These are phyloP conservation scores for Caenorhabditis remanei DNA, from an alignment of 1,140 invertebrate genomes.

Conservation along the genomic window DNA sequence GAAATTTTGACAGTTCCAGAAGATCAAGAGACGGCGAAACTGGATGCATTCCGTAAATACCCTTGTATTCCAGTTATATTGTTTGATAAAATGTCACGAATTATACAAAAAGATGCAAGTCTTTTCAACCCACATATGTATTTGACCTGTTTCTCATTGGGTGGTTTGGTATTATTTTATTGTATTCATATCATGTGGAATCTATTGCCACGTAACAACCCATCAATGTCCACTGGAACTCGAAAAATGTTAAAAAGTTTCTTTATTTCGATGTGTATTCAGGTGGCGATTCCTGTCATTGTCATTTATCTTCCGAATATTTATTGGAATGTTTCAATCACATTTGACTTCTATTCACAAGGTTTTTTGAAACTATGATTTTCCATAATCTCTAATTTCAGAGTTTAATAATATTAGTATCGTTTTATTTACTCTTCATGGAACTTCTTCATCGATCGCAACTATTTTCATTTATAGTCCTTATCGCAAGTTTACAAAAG, in stretches of 20 bases:
- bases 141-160: neutral
- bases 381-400: too few species aligned
- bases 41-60: neutral
- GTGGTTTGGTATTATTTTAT: neutral
- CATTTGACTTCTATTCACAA: slow-evolving; percentile 21
- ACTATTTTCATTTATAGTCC: neutral
- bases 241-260: slow-evolving; percentile 12
- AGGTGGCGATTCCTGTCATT: neutral
- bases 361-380: neutral
- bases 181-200: neutral
- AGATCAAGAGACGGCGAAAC: neutral
- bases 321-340: slow-evolving; percentile 27
- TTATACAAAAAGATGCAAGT: neutral
- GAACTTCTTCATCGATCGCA: neutral
- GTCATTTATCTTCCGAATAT: slow-evolving; percentile 22
- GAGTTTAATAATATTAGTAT: slow-evolving; percentile 12
- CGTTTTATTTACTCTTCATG: slow-evolving; percentile 19
- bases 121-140: slow-evolving; percentile 33
- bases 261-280: slow-evolving; percentile 32
- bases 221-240: slow-evolving; percentile 16
- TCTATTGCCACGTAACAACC: slow-evolving; percentile 7
- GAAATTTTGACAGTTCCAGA: slow-evolving; percentile 9
- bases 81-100: neutral
- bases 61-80: neutral
- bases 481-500: neutral